Evolutionary conservation across 1,140 invertebrate species (phyloP), one percentile per base, ranked within the genome.

Genomic region (Streblospio benedicti): DNA sequence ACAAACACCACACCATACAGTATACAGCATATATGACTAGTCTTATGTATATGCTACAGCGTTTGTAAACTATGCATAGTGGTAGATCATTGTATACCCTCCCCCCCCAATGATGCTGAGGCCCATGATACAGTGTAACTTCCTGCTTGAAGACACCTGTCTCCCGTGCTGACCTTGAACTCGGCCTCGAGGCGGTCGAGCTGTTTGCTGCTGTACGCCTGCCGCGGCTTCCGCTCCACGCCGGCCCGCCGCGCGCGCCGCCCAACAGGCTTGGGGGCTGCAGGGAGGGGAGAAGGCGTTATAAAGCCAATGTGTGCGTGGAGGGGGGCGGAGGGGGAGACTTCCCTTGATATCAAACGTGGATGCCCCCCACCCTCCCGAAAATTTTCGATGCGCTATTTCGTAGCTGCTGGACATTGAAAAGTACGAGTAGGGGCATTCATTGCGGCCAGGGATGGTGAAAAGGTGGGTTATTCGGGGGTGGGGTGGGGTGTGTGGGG

Each of bases 121-220:
- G 12, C 25, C 12, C 6, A 9, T 6, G 6, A 49, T 14, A 55
- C 33, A 55, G 31, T 53, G 23, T 27, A 30, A 53, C 32, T 12
- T 33, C 20, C 12, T 33, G 16, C 12, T 12, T 31, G 6, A 33
- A 53, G 9, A 6, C 16, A 53, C 23, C 23, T n/a, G 23, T 25
- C 14, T 6, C 9, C 12, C 23, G 9, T 9, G 6, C 23, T 49
- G 12, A 87, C 86, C 79, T 93, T 94, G 71, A 97, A 96, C 80
- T 96, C 92, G 1, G 85, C 83, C 79, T 97, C 93, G 1, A 97
- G 80, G 63, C 86, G 79, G 72, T 95, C 91, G 16, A 96, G 74
- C 71, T 96, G 93, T 73, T 91, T 92, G 0, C 90, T 88, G 69
- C 90, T 93, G 80, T 97, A 97, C 0, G 93, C 93, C 79, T 97